phyloP scores from a whole-genome alignment of 1,140 invertebrate species.

The Cydia fagiglandana region DNA sequence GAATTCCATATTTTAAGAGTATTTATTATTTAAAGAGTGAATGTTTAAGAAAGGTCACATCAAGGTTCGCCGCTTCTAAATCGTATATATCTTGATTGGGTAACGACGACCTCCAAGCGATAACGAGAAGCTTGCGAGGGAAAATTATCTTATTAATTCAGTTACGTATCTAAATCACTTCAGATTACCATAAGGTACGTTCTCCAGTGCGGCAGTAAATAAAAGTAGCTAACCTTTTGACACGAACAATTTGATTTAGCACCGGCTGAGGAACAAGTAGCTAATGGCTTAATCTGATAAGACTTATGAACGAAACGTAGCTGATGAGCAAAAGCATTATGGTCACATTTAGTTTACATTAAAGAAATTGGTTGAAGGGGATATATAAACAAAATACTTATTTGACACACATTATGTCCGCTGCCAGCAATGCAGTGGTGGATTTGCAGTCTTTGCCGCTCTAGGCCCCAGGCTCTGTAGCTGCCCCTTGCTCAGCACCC shows the following conservation, averaged over 20 bases:
- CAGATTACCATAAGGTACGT: constrained; percentile 29
- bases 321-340: neutral
- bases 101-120: constrained; percentile 44
- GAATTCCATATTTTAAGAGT: neutral
- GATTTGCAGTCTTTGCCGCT: no score
- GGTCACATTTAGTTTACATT: neutral
- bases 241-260: neutral
- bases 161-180: constrained; percentile 38
- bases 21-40: constrained; percentile 40
- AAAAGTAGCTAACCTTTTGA: neutral
- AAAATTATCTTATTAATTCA: constrained; percentile 33
- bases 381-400: neutral
- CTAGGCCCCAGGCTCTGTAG: no score
- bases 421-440: no score
- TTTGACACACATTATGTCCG: neutral
- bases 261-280: neutral
- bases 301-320: neutral
- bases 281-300: neutral
- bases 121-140: constrained; percentile 41
- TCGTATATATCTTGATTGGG: constrained; percentile 38
- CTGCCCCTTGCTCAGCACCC: no score
- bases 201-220: constrained; percentile 14
- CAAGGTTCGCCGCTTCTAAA: constrained; percentile 44
- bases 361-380: neutral
- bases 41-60: constrained; percentile 57